Base-by-base conservation (phyloP, 2,113 vertebrate genomes). In the Callospermophilus lateralis region DNA sequence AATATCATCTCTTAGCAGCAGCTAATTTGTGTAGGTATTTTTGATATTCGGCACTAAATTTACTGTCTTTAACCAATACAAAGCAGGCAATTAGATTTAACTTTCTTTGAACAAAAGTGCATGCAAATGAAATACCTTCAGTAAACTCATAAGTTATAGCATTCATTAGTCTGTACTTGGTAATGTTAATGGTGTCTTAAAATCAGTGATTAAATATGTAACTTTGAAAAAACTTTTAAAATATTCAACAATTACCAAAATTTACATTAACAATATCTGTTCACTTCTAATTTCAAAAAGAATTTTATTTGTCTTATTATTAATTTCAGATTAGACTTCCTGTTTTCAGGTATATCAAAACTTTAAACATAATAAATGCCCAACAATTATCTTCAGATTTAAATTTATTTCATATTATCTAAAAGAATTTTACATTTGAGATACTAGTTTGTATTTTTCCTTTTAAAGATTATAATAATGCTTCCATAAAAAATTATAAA, bases 141-240 rank as follows among this genome's bases (percentile, higher is more conserved):
- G 2, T 68, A 86, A 61, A 53, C 11, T 19, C 10, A 79, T n/a
- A 63, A 24, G 30, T 90, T 80, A 13, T 26, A 87, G 4, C 55
- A 73, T 67, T 76, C 19, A 34, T 26, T 89, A 20, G 9, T 86
- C 37, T 78, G 8, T 39, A 70, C 3, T 6, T 39, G 68, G 24
- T 37, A 58, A 94, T 90, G 22, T 32, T 65, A 95, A 78, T 20
- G 4, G 39, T 58, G 4, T 19, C 42, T 95, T 77, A 84, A 85
- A 93, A 96, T 89, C 8, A 26, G 2, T 85, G 67, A 96, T 72
- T n/a, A 92, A 97, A 96, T 81, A 88, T 30, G 42, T n/a, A 22
- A 45, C 32, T 96, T 97, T 77, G 65, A 93, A 78, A 87, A 94
- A 96, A 95, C 24, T 81, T 94, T 94, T 61, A 94, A 97, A 90